Evolutionary conservation across 92 coral and sea anemone genomes (phyloP).

Genomic region (Epizoanthus rinbou): DNA sequence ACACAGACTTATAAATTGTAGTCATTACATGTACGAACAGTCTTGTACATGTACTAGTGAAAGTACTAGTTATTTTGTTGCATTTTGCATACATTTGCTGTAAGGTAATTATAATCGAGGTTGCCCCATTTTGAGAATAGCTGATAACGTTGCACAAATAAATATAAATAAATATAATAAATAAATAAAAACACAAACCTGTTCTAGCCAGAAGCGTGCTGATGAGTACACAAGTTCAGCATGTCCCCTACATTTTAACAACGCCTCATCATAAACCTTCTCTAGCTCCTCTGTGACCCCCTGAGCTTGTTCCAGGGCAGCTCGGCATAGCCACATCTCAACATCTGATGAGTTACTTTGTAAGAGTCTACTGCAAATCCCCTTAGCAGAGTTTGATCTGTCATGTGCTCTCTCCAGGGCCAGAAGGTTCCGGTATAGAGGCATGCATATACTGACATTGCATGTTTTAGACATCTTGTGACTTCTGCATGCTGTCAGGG

Average conservation of each 20-base stretch:
- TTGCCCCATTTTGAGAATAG: no score
- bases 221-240: slow-evolving; percentile 80
- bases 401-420: slow-evolving; percentile 90
- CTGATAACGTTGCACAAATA: background rate
- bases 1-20: no score
- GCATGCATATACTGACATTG: slow-evolving; percentile 67
- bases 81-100: no score
- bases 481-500: slow-evolving; percentile 75
- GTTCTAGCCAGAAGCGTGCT: slow-evolving; percentile 77
- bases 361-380: slow-evolving; percentile 86
- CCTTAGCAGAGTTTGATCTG: slow-evolving; percentile 81
- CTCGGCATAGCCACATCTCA: slow-evolving; percentile 84
- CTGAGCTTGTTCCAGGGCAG: slow-evolving; percentile 75
- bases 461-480: slow-evolving; percentile 42
- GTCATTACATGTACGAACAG: no score
- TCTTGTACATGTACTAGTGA: no score
- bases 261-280: slow-evolving; percentile 68
- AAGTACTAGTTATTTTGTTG: no score
- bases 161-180: no score
- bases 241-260: slow-evolving; percentile 64
- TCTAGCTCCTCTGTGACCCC: slow-evolving; percentile 48
- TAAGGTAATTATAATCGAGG: no score
- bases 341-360: slow-evolving; percentile 62
- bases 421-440: slow-evolving; percentile 90
- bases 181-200: slow-evolving; percentile 82